Evolutionary conservation across 1,140 invertebrate species (phyloP).

Genomic region (Epicauta chinensis): DNA sequence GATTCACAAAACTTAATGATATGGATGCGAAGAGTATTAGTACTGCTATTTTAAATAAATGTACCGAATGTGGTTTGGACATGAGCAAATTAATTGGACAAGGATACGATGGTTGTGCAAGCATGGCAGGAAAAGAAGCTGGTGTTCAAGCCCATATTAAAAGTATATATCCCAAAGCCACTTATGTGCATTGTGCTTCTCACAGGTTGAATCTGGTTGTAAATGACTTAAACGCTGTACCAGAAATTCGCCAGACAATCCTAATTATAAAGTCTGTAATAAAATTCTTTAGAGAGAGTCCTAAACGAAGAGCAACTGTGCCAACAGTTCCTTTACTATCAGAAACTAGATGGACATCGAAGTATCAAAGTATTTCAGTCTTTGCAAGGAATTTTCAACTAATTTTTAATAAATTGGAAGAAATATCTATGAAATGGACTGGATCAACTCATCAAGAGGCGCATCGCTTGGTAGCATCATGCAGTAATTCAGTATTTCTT

Average conservation of each 20-base stretch:
- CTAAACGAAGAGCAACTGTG: too few relatives aligned
- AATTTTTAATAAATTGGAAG: too few relatives aligned
- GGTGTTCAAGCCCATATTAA: conserved; percentile 35
- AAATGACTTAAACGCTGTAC: conserved; percentile 34
- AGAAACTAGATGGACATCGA: too few relatives aligned
- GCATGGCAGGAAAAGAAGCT: conserved; percentile 35
- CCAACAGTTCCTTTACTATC: too few relatives aligned
- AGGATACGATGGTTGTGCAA: conserved; percentile 36
- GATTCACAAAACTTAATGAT: conserved; percentile 13
- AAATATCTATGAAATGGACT: too few relatives aligned
- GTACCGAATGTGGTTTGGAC: conserved; percentile 13
- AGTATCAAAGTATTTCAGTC: too few relatives aligned
- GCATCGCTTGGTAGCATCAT: too few relatives aligned
- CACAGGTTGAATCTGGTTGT: conserved; percentile 41
- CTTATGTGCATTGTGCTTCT: conserved; percentile 38
- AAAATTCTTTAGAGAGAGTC: conserved; percentile 33
- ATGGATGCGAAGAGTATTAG: conserved; percentile 16
- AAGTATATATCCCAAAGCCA: conserved; percentile 35
- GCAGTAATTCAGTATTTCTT: neutral
- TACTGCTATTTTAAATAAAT: conserved; percentile 11
- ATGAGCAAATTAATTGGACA: conserved; percentile 17
- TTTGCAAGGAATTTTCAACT: too few relatives aligned
- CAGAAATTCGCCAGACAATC: conserved; percentile 36
- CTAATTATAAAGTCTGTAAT: conserved; percentile 36
- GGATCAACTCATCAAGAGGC: too few relatives aligned